Evolutionary conservation across 2,888 invertebrate species (phyloP), one percentile per base, ranked within the genome.

Genomic region (Monopis laevigella): DNA sequence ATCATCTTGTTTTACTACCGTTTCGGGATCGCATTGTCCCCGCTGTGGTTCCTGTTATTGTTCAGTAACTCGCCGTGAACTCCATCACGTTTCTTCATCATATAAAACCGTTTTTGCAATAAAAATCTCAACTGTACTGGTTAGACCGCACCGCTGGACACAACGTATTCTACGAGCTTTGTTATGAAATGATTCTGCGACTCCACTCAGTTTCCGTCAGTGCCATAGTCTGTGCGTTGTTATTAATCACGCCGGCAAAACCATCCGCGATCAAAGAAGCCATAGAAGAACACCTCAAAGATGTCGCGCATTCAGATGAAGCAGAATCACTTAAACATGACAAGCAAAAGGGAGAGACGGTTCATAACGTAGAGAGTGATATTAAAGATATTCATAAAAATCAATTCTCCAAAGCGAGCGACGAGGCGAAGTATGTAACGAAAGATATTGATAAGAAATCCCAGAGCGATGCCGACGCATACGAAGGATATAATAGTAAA

Each of bases 41-140:
- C 52, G 60, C 69, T 68, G 68, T 62, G 66, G 63, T 81, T 82
- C 82, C 82, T 74, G 71, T 65, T 67, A 81, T 82, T 82, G 81
- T 82, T 53, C 56, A 58, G 52, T 68, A 66, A 81, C 60, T 47
- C 46, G 50, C 70, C 78, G 65, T 71, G 81, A 82, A 80, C 65
- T 63, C 58, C 65, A 65, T 63, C 63, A 61, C 65, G 61, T 62
- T 65, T 65, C 56, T 55, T 53, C 55, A 49, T 60, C 55, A 66
- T 78, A 80, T 80, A 80, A 77, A 77, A 77, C 62, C 59, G 58
- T 65, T 70, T 65, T 56, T 53, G 50, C 58, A 53, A 56, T 48
- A 52, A 17, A 46, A 52, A 48, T 55, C 59, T 55, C 55, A 59
- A 54, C 68, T 77, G 67, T 77, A 54, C 52, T 47, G 50, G 50